Base-by-base conservation (phyloP, 2,888 invertebrate genomes). In the Lepeophtheirus nordmannii region DNA sequence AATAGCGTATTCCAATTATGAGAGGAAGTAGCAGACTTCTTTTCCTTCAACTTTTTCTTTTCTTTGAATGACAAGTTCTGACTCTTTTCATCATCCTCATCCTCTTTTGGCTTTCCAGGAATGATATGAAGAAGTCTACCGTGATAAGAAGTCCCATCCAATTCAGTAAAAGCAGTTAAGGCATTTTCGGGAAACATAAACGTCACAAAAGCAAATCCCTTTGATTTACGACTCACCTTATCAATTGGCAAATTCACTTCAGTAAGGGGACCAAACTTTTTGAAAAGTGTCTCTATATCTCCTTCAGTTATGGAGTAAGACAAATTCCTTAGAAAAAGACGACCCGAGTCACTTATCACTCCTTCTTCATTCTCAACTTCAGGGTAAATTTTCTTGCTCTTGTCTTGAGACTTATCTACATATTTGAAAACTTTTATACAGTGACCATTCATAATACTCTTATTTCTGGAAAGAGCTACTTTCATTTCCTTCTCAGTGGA, bases 1-100 rank as follows among this genome's bases (percentile, higher is more conserved):
- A 98, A 98, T 61, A 98, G 76, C 0, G 90, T 83, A 77, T 98
- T 98, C 98, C 98, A 98, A 74, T 92, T 96, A 75, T 90, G 87
- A 0, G 69, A 67, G 46, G 88, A 82, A 0, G 85, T 85, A 1
- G 72, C 72, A 5, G 69, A 67, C 61, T 71, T 71, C 68, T 72
- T 93, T 69, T 83, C 76, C 74, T 87, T 82, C 65, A 83, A 78
- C 7, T 82, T 82, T 73, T 90, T 92, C 75, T 89, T 88, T 73
- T 87, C 82, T 73, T 93, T 93, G 75, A 82, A 94, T 22, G 83
- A 82, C 0, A 86, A 78, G 0, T 81, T 80, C 68, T 84, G 84
- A n/a, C 11, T 20, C 1, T 46, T 12, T 56, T 65, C 67, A 40
- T 65, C 67, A 12, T 64, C 65, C 22, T 66, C 61, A 67, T 68